These are phyloP conservation scores for Sebastes kiyomatsui DNA, from an alignment of 2,797 vertebrate species.

Conservation along the genomic window DNA sequence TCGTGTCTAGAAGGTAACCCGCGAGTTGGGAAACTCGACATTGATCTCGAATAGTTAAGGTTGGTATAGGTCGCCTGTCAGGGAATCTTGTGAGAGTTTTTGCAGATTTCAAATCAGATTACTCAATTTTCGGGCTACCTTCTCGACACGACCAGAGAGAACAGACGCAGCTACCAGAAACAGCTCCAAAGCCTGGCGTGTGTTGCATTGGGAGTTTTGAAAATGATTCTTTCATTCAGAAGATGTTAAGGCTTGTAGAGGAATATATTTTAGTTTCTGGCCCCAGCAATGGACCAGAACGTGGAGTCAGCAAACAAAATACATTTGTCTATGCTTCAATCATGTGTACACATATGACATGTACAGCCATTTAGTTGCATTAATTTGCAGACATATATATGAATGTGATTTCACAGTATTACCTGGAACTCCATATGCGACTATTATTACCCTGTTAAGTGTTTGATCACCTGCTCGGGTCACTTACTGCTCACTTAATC, in stretches of 20 bases:
- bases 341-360: not conserved
- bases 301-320: not conserved
- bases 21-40: too few species aligned
- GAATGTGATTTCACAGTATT: not conserved
- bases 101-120: too few species aligned
- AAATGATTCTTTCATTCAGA: not conserved
- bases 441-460: slow-evolving; percentile 38
- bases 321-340: not conserved
- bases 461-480: slow-evolving; percentile 64
- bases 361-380: not conserved
- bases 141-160: too few species aligned
- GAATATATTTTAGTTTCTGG: not conserved
- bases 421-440: not conserved
- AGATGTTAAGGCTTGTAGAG: not conserved
- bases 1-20: too few species aligned
- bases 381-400: not conserved
- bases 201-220: not conserved
- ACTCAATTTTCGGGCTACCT: too few species aligned
- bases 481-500: slow-evolving; percentile 64
- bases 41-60: too few species aligned
- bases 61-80: too few species aligned
- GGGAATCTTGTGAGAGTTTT: too few species aligned
- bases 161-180: too few species aligned
- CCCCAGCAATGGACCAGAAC: not conserved
- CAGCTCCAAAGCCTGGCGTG: not conserved